Percentiles rank a stretch among this genome's conserved stretches.
Conservation (phyloP, 2,888 invertebrate genomes). For the Dichetophora obliterata region DNA sequence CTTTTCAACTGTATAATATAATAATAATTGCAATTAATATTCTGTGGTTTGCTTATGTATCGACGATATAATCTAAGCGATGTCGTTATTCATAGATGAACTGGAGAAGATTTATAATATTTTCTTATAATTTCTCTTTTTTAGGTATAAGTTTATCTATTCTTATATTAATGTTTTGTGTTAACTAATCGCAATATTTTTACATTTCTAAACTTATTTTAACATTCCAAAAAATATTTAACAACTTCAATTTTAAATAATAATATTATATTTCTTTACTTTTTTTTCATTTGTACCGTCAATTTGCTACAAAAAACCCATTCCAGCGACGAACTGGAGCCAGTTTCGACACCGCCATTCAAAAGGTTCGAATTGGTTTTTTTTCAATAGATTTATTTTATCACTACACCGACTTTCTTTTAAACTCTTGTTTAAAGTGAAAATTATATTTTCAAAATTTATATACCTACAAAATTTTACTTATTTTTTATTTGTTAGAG, state of each 20-base stretch:
- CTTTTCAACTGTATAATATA: no score
- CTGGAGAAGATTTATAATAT: no score
- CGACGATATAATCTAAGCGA: no score
- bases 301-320: conserved; percentile 55
- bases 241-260: neutral
- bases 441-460: no score
- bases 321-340: conserved; percentile 69
- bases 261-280: conserved; percentile 32
- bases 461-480: neutral
- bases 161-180: no score
- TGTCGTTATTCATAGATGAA: no score
- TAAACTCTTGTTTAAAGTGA: neutral
- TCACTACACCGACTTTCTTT: neutral
- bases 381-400: neutral
- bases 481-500: neutral
- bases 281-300: conserved; percentile 23
- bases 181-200: no score
- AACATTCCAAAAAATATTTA: neutral
- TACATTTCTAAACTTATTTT: neutral
- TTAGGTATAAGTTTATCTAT: no score
- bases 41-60: no score
- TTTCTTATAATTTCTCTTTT: no score
- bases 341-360: conserved; percentile 65
- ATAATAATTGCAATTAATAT: no score
- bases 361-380: conserved; percentile 67